phyloP scores from a whole-genome alignment of 2,888 invertebrate genomes.

The Drosophila bunnanda region DNA sequence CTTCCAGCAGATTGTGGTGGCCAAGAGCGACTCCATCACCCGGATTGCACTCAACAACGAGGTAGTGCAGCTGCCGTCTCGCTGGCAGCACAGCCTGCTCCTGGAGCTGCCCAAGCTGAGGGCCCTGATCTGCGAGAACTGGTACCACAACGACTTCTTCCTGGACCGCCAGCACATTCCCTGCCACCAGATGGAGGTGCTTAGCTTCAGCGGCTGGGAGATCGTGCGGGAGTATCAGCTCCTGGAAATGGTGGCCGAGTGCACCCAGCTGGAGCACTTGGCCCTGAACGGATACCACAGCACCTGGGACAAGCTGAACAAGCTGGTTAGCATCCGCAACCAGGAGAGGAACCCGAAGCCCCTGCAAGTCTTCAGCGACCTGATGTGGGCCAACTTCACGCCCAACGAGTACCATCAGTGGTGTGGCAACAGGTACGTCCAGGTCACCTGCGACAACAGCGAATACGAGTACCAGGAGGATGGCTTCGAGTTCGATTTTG shows the following conservation, averaged over 20 bases:
- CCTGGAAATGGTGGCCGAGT: conserved; percentile 60
- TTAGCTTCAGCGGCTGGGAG: conserved; percentile 74
- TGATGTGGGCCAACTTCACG: conserved; percentile 57
- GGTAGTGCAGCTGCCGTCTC: conserved; percentile 58
- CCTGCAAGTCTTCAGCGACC: conserved; percentile 60
- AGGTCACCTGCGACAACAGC: conserved; percentile 58
- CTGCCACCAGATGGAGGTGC: conserved; percentile 63
- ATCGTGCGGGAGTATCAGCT: conserved; percentile 55
- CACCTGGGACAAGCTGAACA: conserved; percentile 52
- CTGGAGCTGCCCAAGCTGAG: conserved; percentile 64
- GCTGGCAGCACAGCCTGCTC: conserved; percentile 61
- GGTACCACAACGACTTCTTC: conserved; percentile 68
- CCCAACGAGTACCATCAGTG: conserved; percentile 48
- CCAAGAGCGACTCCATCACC: conserved; percentile 68
- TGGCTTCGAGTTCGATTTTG: conserved; percentile 70
- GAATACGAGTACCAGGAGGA: conserved; percentile 72
- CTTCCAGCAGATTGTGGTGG: conserved; percentile 68
- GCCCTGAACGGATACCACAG: conserved; percentile 63
- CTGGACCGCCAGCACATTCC: conserved; percentile 63
- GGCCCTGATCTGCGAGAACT: conserved; percentile 63
- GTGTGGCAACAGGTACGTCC: conserved; percentile 47
- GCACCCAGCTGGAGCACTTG: conserved; percentile 54
- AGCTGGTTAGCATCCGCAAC: conserved; percentile 53
- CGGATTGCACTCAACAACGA: conserved; percentile 71
- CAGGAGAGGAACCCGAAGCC: conserved; percentile 45